Evolutionary conservation across 2,113 vertebrate genomes (phyloP).

Genomic region (Limanda limanda): DNA sequence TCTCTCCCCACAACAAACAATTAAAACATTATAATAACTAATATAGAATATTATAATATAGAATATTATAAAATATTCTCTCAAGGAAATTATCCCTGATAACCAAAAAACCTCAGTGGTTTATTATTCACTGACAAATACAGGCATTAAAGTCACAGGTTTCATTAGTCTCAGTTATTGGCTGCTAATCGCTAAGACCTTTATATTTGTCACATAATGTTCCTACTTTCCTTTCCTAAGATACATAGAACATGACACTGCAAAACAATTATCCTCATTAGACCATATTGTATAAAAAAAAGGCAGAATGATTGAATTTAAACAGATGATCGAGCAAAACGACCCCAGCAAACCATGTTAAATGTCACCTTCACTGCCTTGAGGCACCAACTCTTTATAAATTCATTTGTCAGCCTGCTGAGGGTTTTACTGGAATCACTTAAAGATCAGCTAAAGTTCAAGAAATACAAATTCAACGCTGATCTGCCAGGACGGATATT

Average conservation of each 20-base stretch:
- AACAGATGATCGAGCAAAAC: neutral
- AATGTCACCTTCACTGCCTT: constrained; percentile 3
- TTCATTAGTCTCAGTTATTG: neutral
- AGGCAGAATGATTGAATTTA: neutral
- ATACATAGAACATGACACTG: neutral
- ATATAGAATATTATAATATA: too few relatives aligned
- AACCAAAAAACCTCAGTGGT: too few relatives aligned
- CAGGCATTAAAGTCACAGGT: too few relatives aligned
- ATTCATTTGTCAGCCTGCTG: neutral
- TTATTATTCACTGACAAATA: too few relatives aligned
- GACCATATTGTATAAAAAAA: neutral
- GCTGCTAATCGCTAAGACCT: neutral
- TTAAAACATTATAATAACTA: too few relatives aligned
- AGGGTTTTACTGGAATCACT: constrained; percentile 17
- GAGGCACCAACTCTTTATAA: neutral
- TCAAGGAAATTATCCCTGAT: too few relatives aligned
- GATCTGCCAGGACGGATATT: constrained; percentile 36
- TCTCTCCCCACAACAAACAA: too few relatives aligned
- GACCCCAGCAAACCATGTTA: constrained; percentile 5
- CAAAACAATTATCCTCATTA: neutral
- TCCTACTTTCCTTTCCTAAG: neutral
- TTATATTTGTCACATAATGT: neutral
- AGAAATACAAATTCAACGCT: constrained; percentile 15
- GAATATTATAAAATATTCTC: too few relatives aligned
- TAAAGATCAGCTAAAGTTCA: constrained; percentile 17